Conservation (phyloP, 1,140 invertebrate genomes). For the Agrypnia vestita region DNA sequence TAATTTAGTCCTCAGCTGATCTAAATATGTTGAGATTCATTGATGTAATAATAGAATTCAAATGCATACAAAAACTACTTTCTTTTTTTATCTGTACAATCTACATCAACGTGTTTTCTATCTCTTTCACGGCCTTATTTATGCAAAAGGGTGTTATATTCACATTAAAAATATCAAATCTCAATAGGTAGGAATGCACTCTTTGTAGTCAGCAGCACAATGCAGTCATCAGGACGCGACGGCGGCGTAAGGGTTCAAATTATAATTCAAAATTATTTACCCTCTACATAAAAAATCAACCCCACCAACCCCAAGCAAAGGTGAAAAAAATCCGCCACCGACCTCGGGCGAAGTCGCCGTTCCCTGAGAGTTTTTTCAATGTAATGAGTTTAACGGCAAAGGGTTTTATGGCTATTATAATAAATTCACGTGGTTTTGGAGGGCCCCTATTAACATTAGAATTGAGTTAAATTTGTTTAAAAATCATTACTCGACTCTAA, state of each 20-base stretch:
- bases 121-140: constrained; percentile 48
- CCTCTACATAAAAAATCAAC: constrained; percentile 49
- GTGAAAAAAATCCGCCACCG: constrained; percentile 51
- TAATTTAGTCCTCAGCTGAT: too few species aligned
- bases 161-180: constrained; percentile 59
- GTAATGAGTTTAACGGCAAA: constrained; percentile 39
- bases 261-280: constrained; percentile 61
- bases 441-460: constrained; percentile 27
- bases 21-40: too few species aligned
- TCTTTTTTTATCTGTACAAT: constrained; percentile 20
- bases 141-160: constrained; percentile 59
- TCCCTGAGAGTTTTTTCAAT: constrained; percentile 49
- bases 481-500: neutral
- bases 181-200: constrained; percentile 58
- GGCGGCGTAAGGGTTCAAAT: constrained; percentile 54
- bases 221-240: constrained; percentile 50
- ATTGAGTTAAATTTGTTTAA: constrained; percentile 2
- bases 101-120: constrained; percentile 29
- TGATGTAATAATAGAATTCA: too few species aligned
- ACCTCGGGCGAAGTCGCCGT: constrained; percentile 49
- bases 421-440: constrained; percentile 16
- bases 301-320: constrained; percentile 41
- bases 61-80: neutral
- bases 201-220: constrained; percentile 50
- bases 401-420: constrained; percentile 44